phyloP scores from a whole-genome alignment of 2,888 invertebrate species.

The Tineola bisselliella region DNA sequence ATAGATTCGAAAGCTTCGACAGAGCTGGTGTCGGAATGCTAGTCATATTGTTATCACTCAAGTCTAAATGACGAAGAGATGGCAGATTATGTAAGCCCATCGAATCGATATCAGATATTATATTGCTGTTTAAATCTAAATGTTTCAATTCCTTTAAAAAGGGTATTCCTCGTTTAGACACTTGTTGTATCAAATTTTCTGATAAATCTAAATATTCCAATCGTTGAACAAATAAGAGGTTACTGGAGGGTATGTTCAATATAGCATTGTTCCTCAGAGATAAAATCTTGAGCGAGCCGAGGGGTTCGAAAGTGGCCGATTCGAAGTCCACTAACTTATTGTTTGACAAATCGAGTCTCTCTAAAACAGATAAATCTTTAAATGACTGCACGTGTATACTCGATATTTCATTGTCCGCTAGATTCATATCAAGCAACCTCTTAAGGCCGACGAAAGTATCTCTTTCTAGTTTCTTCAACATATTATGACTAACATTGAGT shows the following conservation, averaged over 20 bases:
- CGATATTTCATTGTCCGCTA: slow-evolving; percentile 81
- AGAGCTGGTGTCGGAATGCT: slow-evolving; percentile 79
- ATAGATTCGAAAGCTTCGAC: slow-evolving; percentile 79
- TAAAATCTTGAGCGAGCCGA: slow-evolving; percentile 75
- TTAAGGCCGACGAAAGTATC: slow-evolving; percentile 80
- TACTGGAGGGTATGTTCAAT: slow-evolving; percentile 77
- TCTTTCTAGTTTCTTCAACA: slow-evolving; percentile 75
- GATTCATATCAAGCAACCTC: slow-evolving; percentile 73
- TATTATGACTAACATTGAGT: slow-evolving; percentile 82
- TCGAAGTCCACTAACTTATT: slow-evolving; percentile 81
- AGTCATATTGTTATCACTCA: slow-evolving; percentile 85
- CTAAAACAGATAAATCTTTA: slow-evolving; percentile 77
- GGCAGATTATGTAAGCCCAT: slow-evolving; percentile 79
- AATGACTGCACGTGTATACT: slow-evolving; percentile 80
- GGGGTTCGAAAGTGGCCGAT: slow-evolving; percentile 74
- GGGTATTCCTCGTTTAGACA: slow-evolving; percentile 78
- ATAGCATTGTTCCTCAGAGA: slow-evolving; percentile 82
- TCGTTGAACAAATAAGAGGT: slow-evolving; percentile 72
- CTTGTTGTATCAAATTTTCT: slow-evolving; percentile 79
- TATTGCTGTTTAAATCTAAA: slow-evolving; percentile 79
- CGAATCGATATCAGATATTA: slow-evolving; percentile 76
- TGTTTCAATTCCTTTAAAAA: slow-evolving; percentile 75
- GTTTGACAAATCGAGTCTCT: slow-evolving; percentile 78
- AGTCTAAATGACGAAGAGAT: slow-evolving; percentile 76
- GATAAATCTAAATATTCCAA: slow-evolving; percentile 80